A percentile compares a stretch with the other conserved stretches of the same genome.
phyloP scores from a whole-genome alignment of 2,113 vertebrate genomes.

The Indicator maculatus region DNA sequence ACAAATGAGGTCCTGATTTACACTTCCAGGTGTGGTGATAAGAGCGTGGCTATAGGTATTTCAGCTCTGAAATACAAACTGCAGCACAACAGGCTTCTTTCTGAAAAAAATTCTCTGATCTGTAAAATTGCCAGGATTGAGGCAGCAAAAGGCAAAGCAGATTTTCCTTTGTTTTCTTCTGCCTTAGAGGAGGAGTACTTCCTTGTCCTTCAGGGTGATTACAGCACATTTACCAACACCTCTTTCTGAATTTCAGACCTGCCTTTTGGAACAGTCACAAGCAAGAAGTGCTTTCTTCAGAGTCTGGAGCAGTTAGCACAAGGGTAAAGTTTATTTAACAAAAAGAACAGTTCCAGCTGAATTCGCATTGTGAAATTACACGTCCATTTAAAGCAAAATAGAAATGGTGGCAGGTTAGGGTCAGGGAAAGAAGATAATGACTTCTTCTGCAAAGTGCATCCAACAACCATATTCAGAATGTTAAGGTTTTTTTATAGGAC shows the following conservation, averaged over 20 bases:
- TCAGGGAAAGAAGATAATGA: conserved; percentile 19
- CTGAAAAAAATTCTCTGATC: background rate
- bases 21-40: background rate
- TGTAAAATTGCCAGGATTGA: background rate
- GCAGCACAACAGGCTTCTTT: background rate
- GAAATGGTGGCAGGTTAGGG: conserved; percentile 9
- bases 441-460: conserved; percentile 6
- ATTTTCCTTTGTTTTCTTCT: background rate
- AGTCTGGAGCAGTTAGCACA: background rate
- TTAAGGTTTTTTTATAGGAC: background rate
- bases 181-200: conserved; percentile 8
- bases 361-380: conserved; percentile 59
- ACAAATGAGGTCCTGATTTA: background rate
- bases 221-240: conserved; percentile 7
- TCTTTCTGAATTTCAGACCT: conserved; percentile 43
- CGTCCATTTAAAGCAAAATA: conserved; percentile 49
- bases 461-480: background rate
- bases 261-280: conserved; percentile 27
- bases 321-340: conserved; percentile 72
- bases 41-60: background rate
- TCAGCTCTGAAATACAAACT: background rate
- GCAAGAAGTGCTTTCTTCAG: conserved; percentile 28
- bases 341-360: conserved; percentile 61
- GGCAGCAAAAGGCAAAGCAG: background rate
- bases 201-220: conserved; percentile 33